These are phyloP conservation scores for Rhynchonycteris naso DNA, from an alignment of 2,797 vertebrate species.

Conservation along the genomic window DNA sequence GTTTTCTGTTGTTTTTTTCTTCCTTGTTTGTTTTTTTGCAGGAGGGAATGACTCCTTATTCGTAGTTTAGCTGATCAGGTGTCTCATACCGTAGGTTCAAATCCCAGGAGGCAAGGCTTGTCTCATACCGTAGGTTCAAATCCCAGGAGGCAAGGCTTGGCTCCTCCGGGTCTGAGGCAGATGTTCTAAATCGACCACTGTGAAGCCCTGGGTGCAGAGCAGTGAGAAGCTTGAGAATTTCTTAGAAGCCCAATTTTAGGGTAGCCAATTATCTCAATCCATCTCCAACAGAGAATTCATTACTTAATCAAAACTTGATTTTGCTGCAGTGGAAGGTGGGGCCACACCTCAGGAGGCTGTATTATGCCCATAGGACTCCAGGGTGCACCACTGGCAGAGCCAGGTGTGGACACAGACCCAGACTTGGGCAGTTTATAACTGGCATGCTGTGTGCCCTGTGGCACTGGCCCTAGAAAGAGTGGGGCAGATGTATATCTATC, in stretches of 20 bases:
- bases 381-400: fast-evolving
- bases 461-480: not conserved
- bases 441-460: too few relatives aligned
- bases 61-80: not conserved
- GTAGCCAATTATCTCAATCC: not conserved
- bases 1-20: not conserved
- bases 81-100: not conserved
- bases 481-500: not conserved
- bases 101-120: slow-evolving; percentile 21
- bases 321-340: not conserved
- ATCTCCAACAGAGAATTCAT: not conserved
- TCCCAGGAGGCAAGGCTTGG: slow-evolving; percentile 20
- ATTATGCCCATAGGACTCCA: fast-evolving
- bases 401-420: not conserved
- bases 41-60: slow-evolving; percentile 25
- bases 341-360: not conserved
- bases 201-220: not conserved
- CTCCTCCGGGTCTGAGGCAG: slow-evolving; percentile 8
- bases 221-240: slow-evolving; percentile 5
- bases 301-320: not conserved
- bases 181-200: slow-evolving; percentile 25
- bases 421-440: not conserved
- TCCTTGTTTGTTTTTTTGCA: not conserved
- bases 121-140: not conserved
- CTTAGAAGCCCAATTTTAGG: not conserved